phyloP scores from a whole-genome alignment of 2,797 vertebrate genomes.

The Hoplostethus atlanticus region DNA sequence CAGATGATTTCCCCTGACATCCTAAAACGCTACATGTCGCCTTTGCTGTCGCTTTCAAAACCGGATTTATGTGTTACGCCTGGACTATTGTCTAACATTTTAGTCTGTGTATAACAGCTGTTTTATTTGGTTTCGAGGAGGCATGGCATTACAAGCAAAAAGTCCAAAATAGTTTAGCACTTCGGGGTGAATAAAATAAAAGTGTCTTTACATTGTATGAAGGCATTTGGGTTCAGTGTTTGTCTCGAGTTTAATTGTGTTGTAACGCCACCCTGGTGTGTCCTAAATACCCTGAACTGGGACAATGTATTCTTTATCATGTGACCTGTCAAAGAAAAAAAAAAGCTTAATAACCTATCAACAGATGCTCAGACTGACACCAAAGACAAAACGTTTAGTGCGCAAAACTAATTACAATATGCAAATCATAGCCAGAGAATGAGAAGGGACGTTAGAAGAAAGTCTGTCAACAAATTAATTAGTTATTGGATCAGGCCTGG shows the following conservation, averaged over 20 bases:
- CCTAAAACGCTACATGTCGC: not conserved
- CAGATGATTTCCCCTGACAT: conserved; percentile 48
- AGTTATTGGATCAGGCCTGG: not conserved
- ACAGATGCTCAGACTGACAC: conserved; percentile 70
- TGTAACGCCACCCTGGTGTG: conserved; percentile 54
- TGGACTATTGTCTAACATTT: no score
- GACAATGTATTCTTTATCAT: conserved; percentile 57
- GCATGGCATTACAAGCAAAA: not conserved
- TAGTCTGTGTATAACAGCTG: no score
- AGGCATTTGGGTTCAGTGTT: conserved; percentile 27
- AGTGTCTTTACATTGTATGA: conserved; percentile 17
- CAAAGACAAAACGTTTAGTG: conserved; percentile 71
- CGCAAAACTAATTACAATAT: conserved; percentile 78
- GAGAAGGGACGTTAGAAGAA: conserved; percentile 36
- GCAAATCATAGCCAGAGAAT: conserved; percentile 62
- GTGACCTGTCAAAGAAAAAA: conserved; percentile 56
- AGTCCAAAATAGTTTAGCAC: no score
- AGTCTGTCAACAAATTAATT: conserved; percentile 62
- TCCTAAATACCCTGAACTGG: conserved; percentile 73
- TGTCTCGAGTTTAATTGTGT: conserved; percentile 58
- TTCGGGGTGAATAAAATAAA: conserved; percentile 26
- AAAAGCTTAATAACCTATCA: conserved; percentile 61
- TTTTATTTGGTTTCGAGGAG: no score
- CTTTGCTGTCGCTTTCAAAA: conserved; percentile 46
- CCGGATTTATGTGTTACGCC: conserved; percentile 17